Evolutionary conservation across 1,140 invertebrate genomes (phyloP), one percentile per base, ranked within the genome.

Genomic region (Andrena cerasifolii): DNA sequence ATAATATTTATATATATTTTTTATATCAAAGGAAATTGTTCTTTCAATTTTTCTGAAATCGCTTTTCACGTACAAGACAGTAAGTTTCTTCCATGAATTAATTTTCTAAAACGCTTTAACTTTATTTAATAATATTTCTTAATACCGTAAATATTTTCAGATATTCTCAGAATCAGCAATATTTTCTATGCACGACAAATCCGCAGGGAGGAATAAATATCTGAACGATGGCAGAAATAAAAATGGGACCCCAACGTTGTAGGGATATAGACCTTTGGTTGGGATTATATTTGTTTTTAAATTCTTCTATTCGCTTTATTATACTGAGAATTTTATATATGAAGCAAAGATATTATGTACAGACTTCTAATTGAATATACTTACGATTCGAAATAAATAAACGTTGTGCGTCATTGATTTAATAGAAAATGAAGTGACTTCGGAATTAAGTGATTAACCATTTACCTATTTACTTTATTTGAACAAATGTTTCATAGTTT

Each of bases 121-220:
- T n/a, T n/a, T n/a, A n/a, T n/a, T n/a, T n/a, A n/a, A n/a, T n/a
- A n/a, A n/a, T n/a, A n/a, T n/a, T n/a, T n/a, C n/a, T n/a, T n/a
- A n/a, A n/a, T 4, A 40, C 53, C 18, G 66, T n/a, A 53, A 28
- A 21, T 31, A 40, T 51, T 68, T n/a, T 24, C 8, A n/a, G n/a
- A n/a, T n/a, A n/a, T n/a, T n/a, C n/a, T n/a, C n/a, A n/a, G n/a
- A n/a, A n/a, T n/a, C n/a, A n/a, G n/a, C n/a, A n/a, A n/a, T n/a
- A n/a, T n/a, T n/a, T n/a, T n/a, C n/a, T n/a, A n/a, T 24, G 24
- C 8, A 21, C 28, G 5, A 14, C 21, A 4, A 21, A 14, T 54
- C 21, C 53, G 31, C 7, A 28, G 21, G 65, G 47, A 26, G n/a
- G 54, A 68, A 40, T 51, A 54, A 68, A 53, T 68, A 68, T 68